Percentiles rank a stretch among this genome's conserved stretches.
Conservation (phyloP, 1,140 invertebrate genomes). For the Cylas formicarius region DNA sequence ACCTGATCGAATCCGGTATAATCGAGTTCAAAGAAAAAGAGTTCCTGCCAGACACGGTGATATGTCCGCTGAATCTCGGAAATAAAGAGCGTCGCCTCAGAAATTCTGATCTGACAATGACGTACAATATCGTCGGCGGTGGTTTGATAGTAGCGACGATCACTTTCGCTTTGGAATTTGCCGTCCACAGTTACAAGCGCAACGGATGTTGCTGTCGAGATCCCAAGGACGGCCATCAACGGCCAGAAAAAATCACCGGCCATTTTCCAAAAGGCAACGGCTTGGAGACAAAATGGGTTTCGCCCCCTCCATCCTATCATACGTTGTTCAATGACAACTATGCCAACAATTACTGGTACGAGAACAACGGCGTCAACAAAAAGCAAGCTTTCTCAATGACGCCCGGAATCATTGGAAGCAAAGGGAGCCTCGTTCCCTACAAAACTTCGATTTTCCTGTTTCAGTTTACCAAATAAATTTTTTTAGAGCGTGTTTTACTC, state of each 20-base stretch:
- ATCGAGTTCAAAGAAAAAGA: constrained; percentile 54
- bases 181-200: constrained; percentile 11
- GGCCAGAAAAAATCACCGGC: not conserved
- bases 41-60: constrained; percentile 60
- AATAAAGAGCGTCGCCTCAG: constrained; percentile 69
- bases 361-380: too few species aligned
- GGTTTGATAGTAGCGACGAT: constrained; percentile 53
- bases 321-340: constrained; percentile 43
- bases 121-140: constrained; percentile 62
- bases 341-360: constrained; percentile 42
- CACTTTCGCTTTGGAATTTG: constrained; percentile 57
- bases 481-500: too few species aligned
- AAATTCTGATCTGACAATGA: constrained; percentile 61
- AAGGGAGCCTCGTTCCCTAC: constrained; percentile 56
- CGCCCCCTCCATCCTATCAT: constrained; percentile 51
- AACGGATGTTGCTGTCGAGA: not conserved
- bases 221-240: not conserved
- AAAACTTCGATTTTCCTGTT: constrained; percentile 66
- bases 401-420: constrained; percentile 62
- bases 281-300: constrained; percentile 14
- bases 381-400: constrained; percentile 59
- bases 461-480: constrained; percentile 45
- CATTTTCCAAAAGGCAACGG: not conserved
- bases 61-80: constrained; percentile 70
- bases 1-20: constrained; percentile 64